phyloP scores from a whole-genome alignment of 2,113 vertebrate genomes.

The Neodon shergylaensis region DNA sequence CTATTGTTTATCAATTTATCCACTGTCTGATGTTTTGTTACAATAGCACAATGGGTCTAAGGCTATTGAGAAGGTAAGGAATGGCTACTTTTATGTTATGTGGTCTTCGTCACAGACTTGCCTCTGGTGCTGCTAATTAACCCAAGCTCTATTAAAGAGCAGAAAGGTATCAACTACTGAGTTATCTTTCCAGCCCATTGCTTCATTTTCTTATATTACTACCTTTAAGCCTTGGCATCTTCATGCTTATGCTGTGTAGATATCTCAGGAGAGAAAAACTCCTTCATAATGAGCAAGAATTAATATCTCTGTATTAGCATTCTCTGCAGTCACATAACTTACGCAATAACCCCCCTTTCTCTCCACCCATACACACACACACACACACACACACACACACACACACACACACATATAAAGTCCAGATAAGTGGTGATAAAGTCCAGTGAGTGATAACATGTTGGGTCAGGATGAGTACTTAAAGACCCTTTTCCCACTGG shows the following conservation, averaged over 20 bases:
- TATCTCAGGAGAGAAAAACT: not conserved
- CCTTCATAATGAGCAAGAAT: not conserved
- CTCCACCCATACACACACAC: no score
- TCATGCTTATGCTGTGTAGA: not conserved
- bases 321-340: not conserved
- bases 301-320: not conserved
- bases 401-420: no score
- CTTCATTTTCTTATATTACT: not conserved
- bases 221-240: not conserved
- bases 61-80: not conserved
- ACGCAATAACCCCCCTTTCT: not conserved
- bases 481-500: not conserved
- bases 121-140: not conserved
- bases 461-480: not conserved
- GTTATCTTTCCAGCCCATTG: not conserved
- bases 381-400: no score
- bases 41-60: not conserved
- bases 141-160: not conserved
- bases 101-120: not conserved
- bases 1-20: not conserved
- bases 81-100: not conserved
- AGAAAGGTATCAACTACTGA: not conserved
- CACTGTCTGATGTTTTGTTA: not conserved
- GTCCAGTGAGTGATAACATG: not conserved
- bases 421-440: no score